Evolutionary conservation across 2,113 vertebrate genomes (phyloP), one percentile per base, ranked within the genome.

Genomic region (Misgurnus mizolepis): DNA sequence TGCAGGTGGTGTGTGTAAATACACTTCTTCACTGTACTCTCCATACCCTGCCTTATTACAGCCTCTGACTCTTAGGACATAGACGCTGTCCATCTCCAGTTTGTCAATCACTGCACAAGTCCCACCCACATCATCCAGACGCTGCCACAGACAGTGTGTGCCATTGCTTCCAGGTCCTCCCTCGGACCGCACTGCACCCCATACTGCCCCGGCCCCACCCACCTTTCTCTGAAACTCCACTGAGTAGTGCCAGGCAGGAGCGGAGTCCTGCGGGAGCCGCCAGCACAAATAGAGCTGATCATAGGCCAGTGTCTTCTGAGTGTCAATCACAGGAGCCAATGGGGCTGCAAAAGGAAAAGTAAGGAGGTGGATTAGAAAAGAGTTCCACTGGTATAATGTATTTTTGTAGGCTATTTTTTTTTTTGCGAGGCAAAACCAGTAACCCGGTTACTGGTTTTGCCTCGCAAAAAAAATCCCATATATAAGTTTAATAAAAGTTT

Each of bases 281-380:
- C 97, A 99, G 90, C 96, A 97, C 81, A 99, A 86, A 86, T 96
- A 98, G 84, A 98, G 95, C 92, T 99, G 95, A 88, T 99, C 96
- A 1, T 99, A 99, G 67, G 96, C 96, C 49, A 98, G 93, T 14
- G 97, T 99, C 88, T 96, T 95, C 88, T 98, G 97, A 3, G 97
- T 98, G 91, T 99, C 97, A 0, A 99, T 97, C 81, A 99, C 97
- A 0, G 97, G 97, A 27, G 97, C 97, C 82, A 96, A 88, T 0
- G 97, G 97, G 0, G 93, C 97, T 98, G 93, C 40, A 76, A 65
- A 49, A 76, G 41, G 34, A 70, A 49, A 67, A 56, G 11, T 8
- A 8, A 50, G 14, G 41, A 6, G 40, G 22, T 17, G 1, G 5
- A 9, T 75, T 49, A 62, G 9, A 75, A n/a, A 18, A 12, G 7